Evolutionary conservation across 2,888 invertebrate genomes (phyloP).

Genomic region (Drosophila pseudotakahashii): DNA sequence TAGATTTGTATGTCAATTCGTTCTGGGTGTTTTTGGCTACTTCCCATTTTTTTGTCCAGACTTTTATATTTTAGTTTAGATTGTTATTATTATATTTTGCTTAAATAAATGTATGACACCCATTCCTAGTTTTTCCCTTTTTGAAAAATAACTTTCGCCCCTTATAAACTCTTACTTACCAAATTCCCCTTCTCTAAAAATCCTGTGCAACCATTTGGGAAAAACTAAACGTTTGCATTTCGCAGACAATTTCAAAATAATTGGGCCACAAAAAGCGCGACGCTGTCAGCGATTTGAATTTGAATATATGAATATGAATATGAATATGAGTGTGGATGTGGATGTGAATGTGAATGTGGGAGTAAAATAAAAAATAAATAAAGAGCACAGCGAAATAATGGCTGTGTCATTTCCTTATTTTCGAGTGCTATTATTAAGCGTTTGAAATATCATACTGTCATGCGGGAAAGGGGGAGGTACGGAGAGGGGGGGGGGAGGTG

Average conservation of each 20-base stretch:
- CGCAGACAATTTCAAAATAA: slow-evolving; percentile 72
- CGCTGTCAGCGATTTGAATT: slow-evolving; percentile 44
- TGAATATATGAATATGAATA: slow-evolving; percentile 29
- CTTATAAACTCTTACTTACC: neutral
- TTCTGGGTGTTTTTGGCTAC: no score
- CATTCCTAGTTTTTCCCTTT: neutral
- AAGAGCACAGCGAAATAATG: slow-evolving; percentile 65
- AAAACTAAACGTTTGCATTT: slow-evolving; percentile 70
- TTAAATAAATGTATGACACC: neutral
- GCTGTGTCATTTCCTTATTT: slow-evolving; percentile 73
- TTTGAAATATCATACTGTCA: slow-evolving; percentile 78
- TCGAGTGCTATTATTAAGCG: slow-evolving; percentile 78
- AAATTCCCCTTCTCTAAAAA: slow-evolving; percentile 18
- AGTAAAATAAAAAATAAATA: slow-evolving; percentile 59
- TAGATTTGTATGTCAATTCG: no score
- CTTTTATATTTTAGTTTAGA: no score
- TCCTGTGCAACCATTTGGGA: slow-evolving; percentile 21
- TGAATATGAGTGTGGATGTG: slow-evolving; percentile 9
- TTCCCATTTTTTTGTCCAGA: no score
- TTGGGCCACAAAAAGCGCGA: slow-evolving; percentile 64
- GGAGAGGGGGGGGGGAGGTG: no score
- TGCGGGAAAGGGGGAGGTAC: slow-evolving; percentile 61
- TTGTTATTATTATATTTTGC: no score
- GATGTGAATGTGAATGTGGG: slow-evolving; percentile 4
- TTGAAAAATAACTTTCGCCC: neutral